phyloP scores from a whole-genome alignment of 2,113 vertebrate species.

The Oreochromis tanganicae region DNA sequence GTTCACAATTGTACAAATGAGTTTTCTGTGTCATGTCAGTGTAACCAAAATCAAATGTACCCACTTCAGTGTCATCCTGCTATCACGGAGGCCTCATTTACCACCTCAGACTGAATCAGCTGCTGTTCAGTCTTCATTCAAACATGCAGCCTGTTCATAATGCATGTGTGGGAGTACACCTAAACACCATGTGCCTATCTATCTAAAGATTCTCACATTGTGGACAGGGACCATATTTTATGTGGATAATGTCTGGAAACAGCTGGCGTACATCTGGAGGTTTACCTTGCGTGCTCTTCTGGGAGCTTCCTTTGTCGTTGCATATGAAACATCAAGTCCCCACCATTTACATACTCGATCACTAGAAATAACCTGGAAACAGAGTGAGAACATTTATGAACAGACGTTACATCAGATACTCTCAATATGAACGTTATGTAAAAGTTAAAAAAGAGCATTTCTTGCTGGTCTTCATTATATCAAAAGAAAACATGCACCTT shows the following conservation, averaged over 20 bases:
- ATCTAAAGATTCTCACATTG: not conserved
- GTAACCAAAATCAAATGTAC: conserved; percentile 9
- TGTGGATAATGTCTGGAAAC: not conserved
- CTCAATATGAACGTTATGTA: not conserved
- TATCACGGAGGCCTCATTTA: not conserved
- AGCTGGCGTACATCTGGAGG: not conserved
- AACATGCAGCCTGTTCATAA: not conserved
- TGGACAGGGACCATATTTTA: not conserved
- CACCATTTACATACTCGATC: conserved; percentile 96
- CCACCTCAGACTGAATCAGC: not conserved
- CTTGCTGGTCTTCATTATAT: not conserved
- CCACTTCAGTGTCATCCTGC: not conserved
- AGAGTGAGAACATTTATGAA: not conserved
- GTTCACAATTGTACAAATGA: not conserved
- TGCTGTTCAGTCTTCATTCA: not conserved
- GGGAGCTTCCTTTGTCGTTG: conserved; percentile 95
- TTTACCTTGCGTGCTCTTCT: conserved; percentile 92
- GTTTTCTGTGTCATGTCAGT: conserved; percentile 8
- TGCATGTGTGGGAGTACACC: not conserved
- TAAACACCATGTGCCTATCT: not conserved
- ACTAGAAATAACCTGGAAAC: conserved; percentile 88
- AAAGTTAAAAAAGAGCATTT: not conserved
- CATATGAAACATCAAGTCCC: conserved; percentile 99
- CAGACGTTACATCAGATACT: not conserved
- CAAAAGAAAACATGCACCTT: not conserved